Conservation (phyloP, 2,888 invertebrate genomes). For the Cryptus viduatorius region DNA sequence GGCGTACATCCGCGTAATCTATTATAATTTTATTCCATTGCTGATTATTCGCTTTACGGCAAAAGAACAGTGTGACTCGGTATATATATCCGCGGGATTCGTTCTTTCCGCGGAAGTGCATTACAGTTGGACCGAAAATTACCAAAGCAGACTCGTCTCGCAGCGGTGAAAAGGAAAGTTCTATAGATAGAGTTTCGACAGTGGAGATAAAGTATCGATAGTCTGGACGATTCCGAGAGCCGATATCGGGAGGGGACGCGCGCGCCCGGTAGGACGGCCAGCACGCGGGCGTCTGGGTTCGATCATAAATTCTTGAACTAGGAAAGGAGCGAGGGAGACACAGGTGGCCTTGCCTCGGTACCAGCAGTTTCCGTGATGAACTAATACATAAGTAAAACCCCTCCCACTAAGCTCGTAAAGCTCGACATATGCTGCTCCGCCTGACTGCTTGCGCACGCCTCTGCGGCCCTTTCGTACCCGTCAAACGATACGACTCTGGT, state of each 20-base stretch:
- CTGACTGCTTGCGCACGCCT: not conserved
- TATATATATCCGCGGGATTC: not conserved
- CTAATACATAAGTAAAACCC: conserved; percentile 81
- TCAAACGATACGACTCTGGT: not conserved
- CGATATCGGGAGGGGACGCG: not conserved
- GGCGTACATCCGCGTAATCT: conserved; percentile 13
- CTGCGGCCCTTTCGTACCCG: not conserved
- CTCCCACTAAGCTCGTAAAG: conserved; percentile 73
- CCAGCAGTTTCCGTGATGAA: conserved; percentile 79
- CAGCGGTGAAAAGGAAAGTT: not conserved
- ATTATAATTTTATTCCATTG: conserved; percentile 24
- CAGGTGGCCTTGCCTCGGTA: conserved; percentile 76
- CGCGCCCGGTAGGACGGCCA: not conserved
- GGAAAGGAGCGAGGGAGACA: conserved; percentile 66
- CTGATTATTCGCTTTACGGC: not conserved
- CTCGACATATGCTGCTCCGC: conserved; percentile 58
- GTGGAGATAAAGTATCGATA: conserved; percentile 33
- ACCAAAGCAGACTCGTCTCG: not conserved
- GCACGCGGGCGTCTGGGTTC: conserved; percentile 36
- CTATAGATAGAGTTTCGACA: not conserved
- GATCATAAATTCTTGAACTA: conserved; percentile 78
- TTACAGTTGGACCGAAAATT: not conserved
- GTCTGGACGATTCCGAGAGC: conserved; percentile 15
- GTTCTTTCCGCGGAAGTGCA: not conserved
- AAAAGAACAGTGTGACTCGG: not conserved